These are phyloP conservation scores for Epiblema foenella DNA, from an alignment of 2,888 invertebrate genomes.

Conservation along the genomic window DNA sequence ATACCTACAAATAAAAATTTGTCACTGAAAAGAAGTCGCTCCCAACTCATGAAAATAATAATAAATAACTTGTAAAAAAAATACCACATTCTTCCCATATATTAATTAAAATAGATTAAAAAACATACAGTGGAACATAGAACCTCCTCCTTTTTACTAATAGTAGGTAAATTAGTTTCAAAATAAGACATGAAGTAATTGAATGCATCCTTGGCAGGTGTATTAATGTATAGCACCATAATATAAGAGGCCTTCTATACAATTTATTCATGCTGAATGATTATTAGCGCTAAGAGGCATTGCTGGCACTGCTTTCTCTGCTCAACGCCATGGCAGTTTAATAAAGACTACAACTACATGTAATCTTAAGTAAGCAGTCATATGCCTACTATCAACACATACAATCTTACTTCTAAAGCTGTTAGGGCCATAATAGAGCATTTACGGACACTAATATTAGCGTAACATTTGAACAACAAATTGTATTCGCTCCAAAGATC, in stretches of 20 bases:
- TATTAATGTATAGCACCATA: neutral
- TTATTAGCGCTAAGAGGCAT: constrained; percentile 20
- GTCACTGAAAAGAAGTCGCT: no score
- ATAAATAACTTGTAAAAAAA: no score
- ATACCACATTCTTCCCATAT: no score
- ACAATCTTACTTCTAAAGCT: constrained; percentile 34
- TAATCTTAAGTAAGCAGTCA: constrained; percentile 29
- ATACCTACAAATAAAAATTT: no score
- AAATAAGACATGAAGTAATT: no score
- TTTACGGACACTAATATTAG: constrained; percentile 48
- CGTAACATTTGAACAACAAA: constrained; percentile 54
- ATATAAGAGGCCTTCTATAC: neutral
- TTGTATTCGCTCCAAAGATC: constrained; percentile 51
- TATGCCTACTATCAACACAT: constrained; percentile 30
- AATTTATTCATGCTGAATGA: constrained; percentile 17
- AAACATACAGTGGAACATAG: no score
- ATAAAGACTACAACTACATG: constrained; percentile 20
- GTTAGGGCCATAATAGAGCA: constrained; percentile 39
- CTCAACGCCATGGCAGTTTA: constrained; percentile 25
- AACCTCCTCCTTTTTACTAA: no score
- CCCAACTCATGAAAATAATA: neutral
- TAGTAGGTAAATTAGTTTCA: no score
- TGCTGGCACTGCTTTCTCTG: constrained; percentile 30
- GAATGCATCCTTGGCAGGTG: no score
- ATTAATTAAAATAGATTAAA: no score